Evolutionary conservation across 1,140 invertebrate genomes (phyloP).

Genomic region (Bradynema listronoti): DNA sequence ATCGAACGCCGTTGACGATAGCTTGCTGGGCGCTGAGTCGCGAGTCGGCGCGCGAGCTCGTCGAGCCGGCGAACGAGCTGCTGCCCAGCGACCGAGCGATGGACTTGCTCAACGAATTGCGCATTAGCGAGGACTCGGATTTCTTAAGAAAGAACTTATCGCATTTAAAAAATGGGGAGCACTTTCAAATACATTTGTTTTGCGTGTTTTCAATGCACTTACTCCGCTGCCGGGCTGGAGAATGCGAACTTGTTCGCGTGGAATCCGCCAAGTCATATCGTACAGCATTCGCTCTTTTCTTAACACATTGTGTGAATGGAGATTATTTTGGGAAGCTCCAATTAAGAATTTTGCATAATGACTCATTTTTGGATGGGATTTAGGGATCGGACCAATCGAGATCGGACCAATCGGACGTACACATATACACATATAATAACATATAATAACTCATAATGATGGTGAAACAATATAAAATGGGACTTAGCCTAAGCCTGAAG

Average conservation of each 20-base stretch:
- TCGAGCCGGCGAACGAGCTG: conserved; percentile 34
- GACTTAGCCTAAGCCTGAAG: too few species aligned
- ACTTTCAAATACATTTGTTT: not conserved
- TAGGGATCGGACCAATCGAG: not conserved
- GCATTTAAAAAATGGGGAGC: not conserved
- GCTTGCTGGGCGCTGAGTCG: conserved; percentile 45
- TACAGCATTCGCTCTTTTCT: conserved; percentile 56
- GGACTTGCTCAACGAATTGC: conserved; percentile 27
- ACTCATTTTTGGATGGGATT: not conserved
- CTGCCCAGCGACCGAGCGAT: conserved; percentile 22
- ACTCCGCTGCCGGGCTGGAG: conserved; percentile 32
- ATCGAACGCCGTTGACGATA: conserved; percentile 47
- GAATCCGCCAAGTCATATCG: conserved; percentile 57
- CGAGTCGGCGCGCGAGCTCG: conserved; percentile 37
- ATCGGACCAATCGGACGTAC: too few species aligned
- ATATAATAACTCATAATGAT: too few species aligned
- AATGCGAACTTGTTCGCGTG: conserved; percentile 47
- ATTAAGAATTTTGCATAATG: not conserved
- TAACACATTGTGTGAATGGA: conserved; percentile 7
- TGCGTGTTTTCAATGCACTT: not conserved
- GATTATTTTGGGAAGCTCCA: not conserved
- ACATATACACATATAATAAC: too few species aligned
- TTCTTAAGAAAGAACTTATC: conserved; percentile 45
- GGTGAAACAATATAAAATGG: too few species aligned
- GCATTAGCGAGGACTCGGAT: conserved; percentile 30